Base-by-base conservation (phyloP, 2,888 invertebrate genomes). In the Periphyllus acericola region DNA sequence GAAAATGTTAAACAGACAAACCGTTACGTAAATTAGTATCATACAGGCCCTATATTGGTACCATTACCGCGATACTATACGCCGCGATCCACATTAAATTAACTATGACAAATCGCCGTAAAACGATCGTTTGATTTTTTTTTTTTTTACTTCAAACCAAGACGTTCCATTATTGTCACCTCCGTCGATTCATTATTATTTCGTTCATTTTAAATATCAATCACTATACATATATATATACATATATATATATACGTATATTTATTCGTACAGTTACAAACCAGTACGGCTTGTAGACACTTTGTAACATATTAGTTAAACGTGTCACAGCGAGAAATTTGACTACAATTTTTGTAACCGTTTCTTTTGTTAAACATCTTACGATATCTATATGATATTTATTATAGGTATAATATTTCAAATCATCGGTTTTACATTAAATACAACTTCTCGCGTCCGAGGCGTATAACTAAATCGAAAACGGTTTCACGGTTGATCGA, bases 401-500 rank as follows among this genome's bases (percentile, higher is more conserved):
- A 46, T 0, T 46, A 46, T 46, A 46, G 46, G 11, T 46, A 36
- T 68, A 25, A 32, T 32, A 66, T 80, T 80, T 36, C 80, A 25
- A 32, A 34, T 25, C 14, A 5, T 36, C 36, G 40, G 40, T 34
- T 60, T 17, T n/a, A 11, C 79, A 34, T 34, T 14, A 17, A 66
- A 19, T 46, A 46, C 25, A 60, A 29, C n/a, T 19, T 40, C 19
- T 19, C 17, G 36, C 36, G 36, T 60, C 34, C 32, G 21, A 25
- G 1, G 14, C 0, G 14, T 46, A 4, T 52, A 52, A 6, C 34
- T 80, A 36, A 36, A 80, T 60, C 17, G 36, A 60, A 60, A 60
- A 80, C 66, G n/a, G n/a, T 66, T 80, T 80, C 36, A 36, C 40
- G 80, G 80, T 66, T 19, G 29, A 80, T 66, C 80, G 21, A 36